Evolutionary conservation across 2,113 vertebrate genomes (phyloP), one percentile per base, ranked within the genome.

Genomic region (Lichenostomus cassidix): DNA sequence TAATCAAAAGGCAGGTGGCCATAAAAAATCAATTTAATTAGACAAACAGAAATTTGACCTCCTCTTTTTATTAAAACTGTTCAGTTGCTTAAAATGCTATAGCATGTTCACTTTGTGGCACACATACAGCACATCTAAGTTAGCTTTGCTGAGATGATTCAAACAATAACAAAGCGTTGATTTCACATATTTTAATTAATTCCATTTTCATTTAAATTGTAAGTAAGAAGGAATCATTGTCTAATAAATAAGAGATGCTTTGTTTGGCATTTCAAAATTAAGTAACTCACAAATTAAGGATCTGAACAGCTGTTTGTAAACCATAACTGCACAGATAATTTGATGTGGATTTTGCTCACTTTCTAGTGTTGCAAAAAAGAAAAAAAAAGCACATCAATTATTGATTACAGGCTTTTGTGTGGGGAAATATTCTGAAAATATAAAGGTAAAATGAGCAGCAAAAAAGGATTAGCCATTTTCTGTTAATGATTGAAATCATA

Each of bases 241-340:
- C 22, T 82, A 68, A 73, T 64, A 91, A 89, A 89, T 75, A 83
- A 84, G 64, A 91, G 25, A 49, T 52, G 64, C 15, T 92, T 88
- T 90, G n/a, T 76, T n/a, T 95, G 88, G 9, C 25, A 37, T 89
- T 89, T 94, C 35, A 78, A 52, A 94, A 89, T 89, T 44, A 84
- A 88, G 14, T 73, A 81, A 78, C 20, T 67, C 79, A 75, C 18
- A 89, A 78, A 95, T 94, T 64, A 78, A 81, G 28, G 15, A 79
- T 56, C 29, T 76, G 65, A 94, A 87, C 52, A 87, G 78, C 59
- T 76, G 28, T 64, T 92, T 94, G 81, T 49, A 84, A 87, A 84
- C 25, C 14, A 4, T 49, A 56, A 53, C n/a, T 87, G 31, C 20
- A 41, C 16, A 68, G 62, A 75, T 60, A 64, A 83, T 64, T 78